phyloP scores from a whole-genome alignment of 2,113 vertebrate genomes.

The Rana temporaria region DNA sequence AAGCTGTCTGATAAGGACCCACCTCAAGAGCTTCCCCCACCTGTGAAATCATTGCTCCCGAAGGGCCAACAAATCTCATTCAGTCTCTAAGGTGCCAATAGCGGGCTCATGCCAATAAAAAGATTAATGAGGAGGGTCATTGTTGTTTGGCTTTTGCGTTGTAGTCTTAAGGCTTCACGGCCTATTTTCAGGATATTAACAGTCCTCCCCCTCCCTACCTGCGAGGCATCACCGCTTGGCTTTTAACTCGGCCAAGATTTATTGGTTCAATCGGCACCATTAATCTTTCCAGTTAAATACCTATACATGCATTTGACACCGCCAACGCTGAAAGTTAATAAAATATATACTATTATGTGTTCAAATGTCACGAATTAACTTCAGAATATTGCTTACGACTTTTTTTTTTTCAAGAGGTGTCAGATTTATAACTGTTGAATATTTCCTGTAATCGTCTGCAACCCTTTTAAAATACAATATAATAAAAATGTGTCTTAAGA shows the following conservation, averaged over 20 bases:
- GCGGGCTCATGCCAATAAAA: constrained; percentile 64
- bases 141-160: constrained; percentile 60
- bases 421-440: constrained; percentile 14
- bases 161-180: constrained; percentile 62
- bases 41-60: constrained; percentile 68
- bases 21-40: constrained; percentile 36
- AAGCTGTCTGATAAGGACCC: constrained; percentile 58
- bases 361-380: constrained; percentile 30
- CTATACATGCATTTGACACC: constrained; percentile 58
- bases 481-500: no score
- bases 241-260: constrained; percentile 69
- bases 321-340: constrained; percentile 49
- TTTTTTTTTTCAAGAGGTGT: constrained; percentile 22
- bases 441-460: not conserved
- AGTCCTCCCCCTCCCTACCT: constrained; percentile 54
- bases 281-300: constrained; percentile 61
- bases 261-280: constrained; percentile 63
- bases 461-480: no score
- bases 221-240: constrained; percentile 44
- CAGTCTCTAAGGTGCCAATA: constrained; percentile 69
- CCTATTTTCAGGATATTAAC: constrained; percentile 69
- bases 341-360: constrained; percentile 47
- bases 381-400: constrained; percentile 3
- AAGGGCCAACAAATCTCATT: constrained; percentile 65
- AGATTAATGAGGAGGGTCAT: constrained; percentile 73